Evolutionary conservation across 2,888 invertebrate genomes (phyloP), one percentile per base, ranked within the genome.

Genomic region (Drosophila colorata): DNA sequence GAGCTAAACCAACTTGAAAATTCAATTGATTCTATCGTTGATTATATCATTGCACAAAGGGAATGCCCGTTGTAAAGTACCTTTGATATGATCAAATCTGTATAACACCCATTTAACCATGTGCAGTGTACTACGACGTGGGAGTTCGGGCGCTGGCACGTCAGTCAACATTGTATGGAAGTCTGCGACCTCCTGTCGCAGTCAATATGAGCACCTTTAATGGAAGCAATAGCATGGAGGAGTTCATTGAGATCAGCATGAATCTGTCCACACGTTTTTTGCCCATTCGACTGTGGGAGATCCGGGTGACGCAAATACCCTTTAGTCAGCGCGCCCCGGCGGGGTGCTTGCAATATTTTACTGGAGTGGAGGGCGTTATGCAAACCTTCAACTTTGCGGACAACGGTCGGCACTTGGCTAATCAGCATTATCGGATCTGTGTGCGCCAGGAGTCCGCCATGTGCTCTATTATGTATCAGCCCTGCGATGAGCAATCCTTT

Each of bases 371-470:
- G 82, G 96, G 96, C 92, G 90, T 93, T 33, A 80, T 92, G 69
- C 94, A 95, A 92, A 96, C 96, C 0, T 95, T 97, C 91, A 97
- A 97, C 92, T 97, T 95, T 90, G 95, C 96, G 0, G 95, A 95
- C 25, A 97, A 97, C 86, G 97, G 97, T 0, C 94, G 97, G 0
- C 96, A 96, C 88, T 92, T 97, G 25, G 95, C 97, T 0, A 93
- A 95, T 72, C 97, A 97, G 88, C 95, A 96, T 80, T 97, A 97
- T 92, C 94, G 94, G 52, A 94, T 96, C 7, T 97, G 97, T 89
- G 93, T 97, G 72, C 93, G 96, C 4, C 94, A 95, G 79, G 95
- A 95, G 85, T 89, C 90, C 11, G 95, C 94, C 0, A 95, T 95
- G 94, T 97, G 97, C 86, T 95, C 96, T 1, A 95, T 97, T 16